A percentile compares a stretch with the other conserved stretches of the same genome.
Conservation (phyloP, 2,888 invertebrate genomes). For the Andrena minutula region DNA sequence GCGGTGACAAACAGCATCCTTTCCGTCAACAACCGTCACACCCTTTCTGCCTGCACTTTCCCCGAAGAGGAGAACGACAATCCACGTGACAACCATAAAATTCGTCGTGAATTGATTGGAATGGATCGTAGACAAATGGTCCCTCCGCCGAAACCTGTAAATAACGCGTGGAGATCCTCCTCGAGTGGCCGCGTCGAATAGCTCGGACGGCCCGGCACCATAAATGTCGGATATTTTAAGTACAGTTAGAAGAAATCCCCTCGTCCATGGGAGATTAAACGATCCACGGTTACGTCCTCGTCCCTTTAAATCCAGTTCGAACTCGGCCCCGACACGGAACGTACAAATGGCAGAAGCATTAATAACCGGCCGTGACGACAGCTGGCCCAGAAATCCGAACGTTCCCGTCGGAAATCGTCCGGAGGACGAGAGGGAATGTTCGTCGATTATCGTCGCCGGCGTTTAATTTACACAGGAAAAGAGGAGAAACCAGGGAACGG, state of each 20-base stretch:
- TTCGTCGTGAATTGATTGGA: slow-evolving; percentile 17
- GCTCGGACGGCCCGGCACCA: neutral
- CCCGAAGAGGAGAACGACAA: slow-evolving; percentile 4
- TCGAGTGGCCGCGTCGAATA: neutral
- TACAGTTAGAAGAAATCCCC: slow-evolving; percentile 3
- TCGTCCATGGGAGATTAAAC: neutral
- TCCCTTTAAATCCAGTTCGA: slow-evolving; percentile 34
- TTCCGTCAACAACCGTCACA: slow-evolving; percentile 23
- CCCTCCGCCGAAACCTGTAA: neutral
- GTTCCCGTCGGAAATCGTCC: neutral
- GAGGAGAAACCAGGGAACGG: slow-evolving; percentile 36
- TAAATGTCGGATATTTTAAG: slow-evolving; percentile 10
- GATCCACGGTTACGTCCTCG: slow-evolving; percentile 33
- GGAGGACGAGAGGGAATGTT: slow-evolving; percentile 22
- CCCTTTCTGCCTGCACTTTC: slow-evolving; percentile 12
- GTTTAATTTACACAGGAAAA: slow-evolving; percentile 68
- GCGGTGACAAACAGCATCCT: slow-evolving; percentile 19
- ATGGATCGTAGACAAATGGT: slow-evolving; percentile 9
- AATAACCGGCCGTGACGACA: slow-evolving; percentile 46
- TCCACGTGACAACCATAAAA: slow-evolving; percentile 14
- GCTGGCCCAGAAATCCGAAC: slow-evolving; percentile 10
- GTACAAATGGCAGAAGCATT: slow-evolving; percentile 30
- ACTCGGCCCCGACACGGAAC: neutral
- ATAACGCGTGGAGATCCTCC: neutral
- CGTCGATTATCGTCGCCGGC: slow-evolving; percentile 58